These are phyloP conservation scores for Rhynchotus rufescens DNA, from an alignment of 2,797 vertebrate genomes.

Conservation along the genomic window DNA sequence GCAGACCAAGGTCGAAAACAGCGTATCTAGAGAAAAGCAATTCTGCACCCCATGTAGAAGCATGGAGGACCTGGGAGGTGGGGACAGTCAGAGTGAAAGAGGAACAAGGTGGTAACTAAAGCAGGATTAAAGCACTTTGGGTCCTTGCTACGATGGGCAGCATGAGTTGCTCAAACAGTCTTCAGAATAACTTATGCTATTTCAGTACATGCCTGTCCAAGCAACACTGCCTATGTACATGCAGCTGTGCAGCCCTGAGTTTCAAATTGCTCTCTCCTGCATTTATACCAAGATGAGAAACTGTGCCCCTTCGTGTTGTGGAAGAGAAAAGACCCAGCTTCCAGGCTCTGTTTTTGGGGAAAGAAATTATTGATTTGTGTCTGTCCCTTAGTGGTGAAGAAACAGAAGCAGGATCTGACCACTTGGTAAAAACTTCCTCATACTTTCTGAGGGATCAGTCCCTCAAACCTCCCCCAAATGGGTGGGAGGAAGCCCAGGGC, in stretches of 20 bases:
- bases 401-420: neutral
- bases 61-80: rapidly evolving
- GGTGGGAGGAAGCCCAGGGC: neutral
- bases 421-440: neutral
- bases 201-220: neutral
- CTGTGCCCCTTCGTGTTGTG: neutral
- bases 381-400: neutral
- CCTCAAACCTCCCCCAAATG: neutral
- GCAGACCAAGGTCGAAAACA: neutral
- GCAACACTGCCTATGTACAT: neutral
- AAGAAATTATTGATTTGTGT: neutral
- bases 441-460: neutral
- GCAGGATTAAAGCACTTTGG: neutral
- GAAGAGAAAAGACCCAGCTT: neutral
- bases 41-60: neutral
- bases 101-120: neutral
- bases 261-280: neutral
- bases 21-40: neutral
- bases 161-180: neutral
- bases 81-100: neutral
- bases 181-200: neutral
- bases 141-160: neutral
- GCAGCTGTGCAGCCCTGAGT: neutral
- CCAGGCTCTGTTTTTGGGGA: neutral
- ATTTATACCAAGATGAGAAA: neutral